phyloP scores from a whole-genome alignment of 2,888 invertebrate genomes.

The Drosophila heteroneura region DNA sequence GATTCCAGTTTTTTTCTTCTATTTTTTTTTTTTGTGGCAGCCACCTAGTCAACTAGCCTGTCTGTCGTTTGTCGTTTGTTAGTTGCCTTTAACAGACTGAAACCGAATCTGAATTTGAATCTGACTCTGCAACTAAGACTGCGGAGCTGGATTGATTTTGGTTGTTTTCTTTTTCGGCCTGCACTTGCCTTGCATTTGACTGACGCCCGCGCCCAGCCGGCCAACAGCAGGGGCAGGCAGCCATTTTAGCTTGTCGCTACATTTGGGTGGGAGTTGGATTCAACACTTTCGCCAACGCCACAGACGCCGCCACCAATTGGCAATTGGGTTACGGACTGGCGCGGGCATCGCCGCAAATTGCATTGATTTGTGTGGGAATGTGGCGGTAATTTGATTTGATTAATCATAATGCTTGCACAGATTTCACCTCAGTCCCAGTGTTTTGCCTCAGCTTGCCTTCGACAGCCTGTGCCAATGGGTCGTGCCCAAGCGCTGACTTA shows the following conservation, averaged over 20 bases:
- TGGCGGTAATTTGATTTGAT: constrained; percentile 79
- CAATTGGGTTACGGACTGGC: constrained; percentile 44
- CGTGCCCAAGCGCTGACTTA: constrained; percentile 55
- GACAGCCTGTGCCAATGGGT: constrained; percentile 56
- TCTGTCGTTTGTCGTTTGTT: constrained; percentile 64
- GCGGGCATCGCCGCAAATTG: constrained; percentile 54
- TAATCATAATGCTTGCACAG: constrained; percentile 69
- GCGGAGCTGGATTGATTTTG: constrained; percentile 50
- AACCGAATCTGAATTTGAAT: constrained; percentile 50
- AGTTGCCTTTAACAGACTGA: constrained; percentile 62
- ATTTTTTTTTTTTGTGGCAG: constrained; percentile 5
- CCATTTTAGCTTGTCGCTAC: constrained; percentile 59
- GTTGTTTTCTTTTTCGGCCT: constrained; percentile 27
- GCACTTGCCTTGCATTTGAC: constrained; percentile 63
- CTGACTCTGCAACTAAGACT: constrained; percentile 29
- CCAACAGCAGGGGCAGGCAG: constrained; percentile 46
- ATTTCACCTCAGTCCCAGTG: constrained; percentile 57
- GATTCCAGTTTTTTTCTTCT: constrained; percentile 42
- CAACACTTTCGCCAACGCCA: constrained; percentile 75
- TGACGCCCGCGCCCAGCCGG: constrained; percentile 53
- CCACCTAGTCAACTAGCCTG: constrained; percentile 25
- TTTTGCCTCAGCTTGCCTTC: constrained; percentile 5
- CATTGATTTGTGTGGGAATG: constrained; percentile 81
- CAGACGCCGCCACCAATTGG: constrained; percentile 37
- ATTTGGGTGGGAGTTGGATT: constrained; percentile 77